These are phyloP conservation scores for Xiphorhynchus elegans DNA, from an alignment of 2,113 vertebrate genomes.

Conservation along the genomic window DNA sequence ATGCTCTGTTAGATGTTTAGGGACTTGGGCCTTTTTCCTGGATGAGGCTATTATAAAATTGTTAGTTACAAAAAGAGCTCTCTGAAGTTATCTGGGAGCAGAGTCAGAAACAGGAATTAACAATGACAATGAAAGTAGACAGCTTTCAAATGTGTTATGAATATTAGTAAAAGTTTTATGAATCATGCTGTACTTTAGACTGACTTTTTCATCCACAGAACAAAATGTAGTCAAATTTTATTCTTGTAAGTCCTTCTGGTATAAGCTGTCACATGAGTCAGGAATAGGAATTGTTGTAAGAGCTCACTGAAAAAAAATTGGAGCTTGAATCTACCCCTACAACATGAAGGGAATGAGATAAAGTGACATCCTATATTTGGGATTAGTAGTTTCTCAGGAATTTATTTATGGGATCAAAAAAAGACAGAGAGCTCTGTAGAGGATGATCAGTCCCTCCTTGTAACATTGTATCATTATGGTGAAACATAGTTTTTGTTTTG, in stretches of 20 bases:
- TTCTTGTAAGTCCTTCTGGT: not conserved
- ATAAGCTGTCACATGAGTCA: not conserved
- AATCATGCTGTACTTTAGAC: not conserved
- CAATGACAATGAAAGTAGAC: not conserved
- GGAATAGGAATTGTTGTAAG: not conserved
- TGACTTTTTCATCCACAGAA: not conserved
- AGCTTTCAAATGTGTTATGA: not conserved
- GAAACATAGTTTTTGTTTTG: not conserved
- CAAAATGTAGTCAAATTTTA: conserved; percentile 11
- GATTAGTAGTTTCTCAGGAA: not conserved
- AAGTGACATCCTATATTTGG: not conserved
- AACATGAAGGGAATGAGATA: not conserved
- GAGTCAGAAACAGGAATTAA: not conserved
- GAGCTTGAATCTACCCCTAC: not conserved
- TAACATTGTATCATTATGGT: not conserved
- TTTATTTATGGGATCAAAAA: not conserved
- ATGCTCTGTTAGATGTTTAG: not conserved
- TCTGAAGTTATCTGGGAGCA: not conserved
- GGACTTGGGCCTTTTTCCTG: not conserved
- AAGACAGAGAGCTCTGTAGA: not conserved
- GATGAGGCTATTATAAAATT: not conserved
- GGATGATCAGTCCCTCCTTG: not conserved
- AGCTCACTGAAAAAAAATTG: not conserved
- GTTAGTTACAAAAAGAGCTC: not conserved
- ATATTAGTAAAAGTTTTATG: conserved; percentile 25